These are phyloP conservation scores for Ormyrus thymus DNA, from an alignment of 2,888 invertebrate species.

Conservation along the genomic window DNA sequence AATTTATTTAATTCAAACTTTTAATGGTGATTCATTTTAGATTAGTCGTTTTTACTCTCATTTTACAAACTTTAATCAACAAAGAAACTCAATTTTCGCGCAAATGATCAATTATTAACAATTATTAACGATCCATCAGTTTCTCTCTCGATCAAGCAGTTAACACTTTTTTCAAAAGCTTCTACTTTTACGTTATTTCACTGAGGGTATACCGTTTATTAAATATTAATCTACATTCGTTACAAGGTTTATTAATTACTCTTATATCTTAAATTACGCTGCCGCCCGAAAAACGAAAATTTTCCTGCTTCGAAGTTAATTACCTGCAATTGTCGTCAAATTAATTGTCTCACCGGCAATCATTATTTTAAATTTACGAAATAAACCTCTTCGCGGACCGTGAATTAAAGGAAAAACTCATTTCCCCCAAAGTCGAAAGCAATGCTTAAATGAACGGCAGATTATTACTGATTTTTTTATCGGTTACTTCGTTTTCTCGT, in stretches of 20 bases:
- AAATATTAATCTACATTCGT: slow-evolving; percentile 41
- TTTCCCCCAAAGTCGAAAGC: too few relatives aligned
- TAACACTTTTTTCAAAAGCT: slow-evolving; percentile 54
- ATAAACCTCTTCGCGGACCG: too few relatives aligned
- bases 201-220: slow-evolving; percentile 46
- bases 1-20: slow-evolving; percentile 40
- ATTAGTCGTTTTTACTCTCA: slow-evolving; percentile 19
- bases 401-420: too few relatives aligned
- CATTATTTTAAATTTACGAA: too few relatives aligned
- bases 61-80: slow-evolving; percentile 50
- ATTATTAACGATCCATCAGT: slow-evolving; percentile 47
- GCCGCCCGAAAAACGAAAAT: slow-evolving; percentile 16
- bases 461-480: slow-evolving; percentile 8
- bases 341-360: too few relatives aligned
- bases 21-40: slow-evolving; percentile 20
- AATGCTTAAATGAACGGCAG: not conserved
- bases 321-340: not conserved
- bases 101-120: slow-evolving; percentile 48
- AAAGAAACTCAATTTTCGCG: slow-evolving; percentile 31
- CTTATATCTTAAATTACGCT: slow-evolving; percentile 36
- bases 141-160: slow-evolving; percentile 44
- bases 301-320: not conserved
- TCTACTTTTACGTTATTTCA: slow-evolving; percentile 49
- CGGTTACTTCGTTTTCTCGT: slow-evolving; percentile 11
- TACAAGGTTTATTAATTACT: slow-evolving; percentile 49